phyloP scores from a whole-genome alignment of 1,140 invertebrate species.

The Arctopsyche grandis region DNA sequence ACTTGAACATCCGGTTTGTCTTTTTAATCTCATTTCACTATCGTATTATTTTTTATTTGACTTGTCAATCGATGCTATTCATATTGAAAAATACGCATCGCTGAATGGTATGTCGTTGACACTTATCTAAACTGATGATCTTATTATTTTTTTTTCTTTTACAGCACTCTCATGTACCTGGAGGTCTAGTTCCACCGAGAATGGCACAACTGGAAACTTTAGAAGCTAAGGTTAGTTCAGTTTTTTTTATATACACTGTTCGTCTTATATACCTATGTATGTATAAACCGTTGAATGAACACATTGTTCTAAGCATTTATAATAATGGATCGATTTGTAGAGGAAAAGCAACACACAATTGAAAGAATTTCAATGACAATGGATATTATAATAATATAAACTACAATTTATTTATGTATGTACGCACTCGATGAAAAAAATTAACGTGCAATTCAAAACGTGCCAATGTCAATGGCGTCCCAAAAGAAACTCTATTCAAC shows the following conservation, averaged over 20 bases:
- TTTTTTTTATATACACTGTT: not conserved
- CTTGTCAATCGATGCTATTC: not conserved
- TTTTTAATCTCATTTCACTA: too few species aligned
- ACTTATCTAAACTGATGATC: slow-evolving; percentile 2
- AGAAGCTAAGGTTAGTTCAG: slow-evolving; percentile 72
- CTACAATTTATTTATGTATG: not conserved
- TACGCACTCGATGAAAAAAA: not conserved
- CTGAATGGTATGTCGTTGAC: slow-evolving; percentile 26
- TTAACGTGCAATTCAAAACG: not conserved
- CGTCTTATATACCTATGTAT: not conserved
- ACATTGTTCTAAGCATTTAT: too few species aligned
- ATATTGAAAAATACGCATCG: slow-evolving; percentile 1
- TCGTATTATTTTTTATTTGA: too few species aligned
- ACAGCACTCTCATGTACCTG: slow-evolving; percentile 42
- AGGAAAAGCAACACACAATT: not conserved
- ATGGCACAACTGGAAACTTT: slow-evolving; percentile 79
- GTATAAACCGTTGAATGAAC: too few species aligned
- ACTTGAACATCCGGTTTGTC: too few species aligned
- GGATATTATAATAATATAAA: not conserved
- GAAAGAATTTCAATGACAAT: slow-evolving; percentile 7
- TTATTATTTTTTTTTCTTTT: slow-evolving; percentile 42
- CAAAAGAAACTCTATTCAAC: not conserved
- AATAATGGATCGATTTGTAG: too few species aligned
- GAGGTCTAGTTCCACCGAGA: slow-evolving; percentile 63
- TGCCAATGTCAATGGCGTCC: slow-evolving; percentile 8